Evolutionary conservation across 2,113 vertebrate genomes (phyloP), one percentile per base, ranked within the genome.

Genomic region (Ailurus styani): DNA sequence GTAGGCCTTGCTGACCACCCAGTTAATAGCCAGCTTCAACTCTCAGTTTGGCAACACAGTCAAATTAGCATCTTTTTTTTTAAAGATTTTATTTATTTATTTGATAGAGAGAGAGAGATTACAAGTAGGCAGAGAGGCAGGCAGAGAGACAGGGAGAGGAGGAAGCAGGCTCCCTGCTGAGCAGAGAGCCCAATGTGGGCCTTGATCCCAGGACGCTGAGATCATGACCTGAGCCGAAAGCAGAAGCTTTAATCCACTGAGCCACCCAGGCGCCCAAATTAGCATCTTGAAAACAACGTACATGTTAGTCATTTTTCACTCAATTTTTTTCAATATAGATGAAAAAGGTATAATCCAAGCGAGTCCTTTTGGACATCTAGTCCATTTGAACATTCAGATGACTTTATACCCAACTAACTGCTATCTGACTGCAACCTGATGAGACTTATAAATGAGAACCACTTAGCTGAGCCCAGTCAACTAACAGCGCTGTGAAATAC

Each of bases 41-140:
- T 77, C 31, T 75, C 77, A 91, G 68, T 88, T 95, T 95, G 55
- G 57, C n/a, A 78, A 78, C 57, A 55, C 21, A 95, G 55, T 70
- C 29, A 95, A 91, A 95, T 94, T 84, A 89, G 45, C 87, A 79
- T 81, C 37, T 87, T 93, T n/a, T n/a, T n/a, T n/a, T n/a, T n/a
- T n/a, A n/a, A n/a, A n/a, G n/a, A n/a, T n/a, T n/a, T n/a, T n/a
- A n/a, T n/a, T n/a, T n/a, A n/a, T n/a, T n/a, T n/a, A n/a, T n/a
- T n/a, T n/a, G n/a, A n/a, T n/a, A n/a, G n/a, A n/a, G n/a, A n/a
- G n/a, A n/a, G n/a, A n/a, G n/a, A n/a, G n/a, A n/a, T n/a, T n/a
- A n/a, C n/a, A n/a, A n/a, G n/a, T n/a, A n/a, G n/a, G n/a, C n/a
- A n/a, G n/a, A n/a, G n/a, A n/a, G n/a, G n/a, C n/a, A n/a, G n/a